phyloP scores from a whole-genome alignment of 2,113 vertebrate species.

The Hippoglossus stenolepis region DNA sequence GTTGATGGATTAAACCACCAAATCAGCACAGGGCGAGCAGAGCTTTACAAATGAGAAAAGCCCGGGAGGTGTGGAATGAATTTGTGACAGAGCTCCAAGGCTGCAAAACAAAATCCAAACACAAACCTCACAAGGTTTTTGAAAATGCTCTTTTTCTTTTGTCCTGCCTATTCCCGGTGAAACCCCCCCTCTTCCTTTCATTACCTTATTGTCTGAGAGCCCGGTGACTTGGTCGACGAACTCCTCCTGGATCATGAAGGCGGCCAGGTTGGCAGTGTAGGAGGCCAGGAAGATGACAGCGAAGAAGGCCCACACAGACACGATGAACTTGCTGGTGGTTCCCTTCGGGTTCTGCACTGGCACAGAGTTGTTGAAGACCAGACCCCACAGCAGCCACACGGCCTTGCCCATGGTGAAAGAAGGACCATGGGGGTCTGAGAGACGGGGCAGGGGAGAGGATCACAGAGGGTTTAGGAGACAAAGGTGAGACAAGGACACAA shows the following conservation, averaged over 20 bases:
- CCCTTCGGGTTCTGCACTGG: constrained; percentile 98
- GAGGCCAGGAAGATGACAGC: constrained; percentile 99
- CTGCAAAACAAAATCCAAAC: not conserved
- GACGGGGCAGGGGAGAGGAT: not conserved
- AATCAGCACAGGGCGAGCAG: not conserved
- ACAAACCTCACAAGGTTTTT: too few species aligned
- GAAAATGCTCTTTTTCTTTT: too few species aligned
- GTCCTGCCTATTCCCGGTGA: not conserved
- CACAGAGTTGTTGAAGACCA: constrained; percentile 99
- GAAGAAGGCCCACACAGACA: constrained; percentile 99
- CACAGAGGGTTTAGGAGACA: constrained; percentile 7
- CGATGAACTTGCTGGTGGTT: constrained; percentile 98
- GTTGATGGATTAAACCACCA: not conserved
- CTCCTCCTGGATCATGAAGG: constrained; percentile 99
- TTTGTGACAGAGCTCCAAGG: not conserved
- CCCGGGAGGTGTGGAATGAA: not conserved
- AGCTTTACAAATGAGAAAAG: not conserved
- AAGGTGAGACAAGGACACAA: not conserved
- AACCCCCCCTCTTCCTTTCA: not conserved
- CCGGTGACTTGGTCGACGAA: constrained; percentile 99
- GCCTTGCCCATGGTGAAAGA: constrained; percentile 99
- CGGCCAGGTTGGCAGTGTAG: constrained; percentile 99
- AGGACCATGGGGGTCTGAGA: constrained; percentile 92
- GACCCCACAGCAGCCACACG: constrained; percentile 97
- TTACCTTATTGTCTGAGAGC: constrained; percentile 97